phyloP scores from a whole-genome alignment of 2,113 vertebrate species.

The Callaeas wilsoni region DNA sequence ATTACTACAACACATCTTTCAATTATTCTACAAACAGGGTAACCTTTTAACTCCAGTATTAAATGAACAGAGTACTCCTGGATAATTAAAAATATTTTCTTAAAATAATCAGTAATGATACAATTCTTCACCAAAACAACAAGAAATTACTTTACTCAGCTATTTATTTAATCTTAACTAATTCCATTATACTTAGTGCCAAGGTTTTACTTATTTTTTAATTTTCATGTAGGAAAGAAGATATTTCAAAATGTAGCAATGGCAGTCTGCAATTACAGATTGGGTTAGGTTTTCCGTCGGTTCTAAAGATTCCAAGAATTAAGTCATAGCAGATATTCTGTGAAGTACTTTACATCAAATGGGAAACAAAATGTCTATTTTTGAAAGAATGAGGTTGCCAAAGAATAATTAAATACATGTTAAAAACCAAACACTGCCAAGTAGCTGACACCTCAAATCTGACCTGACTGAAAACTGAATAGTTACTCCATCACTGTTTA shows the following conservation, averaged over 20 bases:
- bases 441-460: conserved; percentile 43
- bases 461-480: conserved; percentile 7
- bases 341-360: conserved; percentile 54
- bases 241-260: conserved; percentile 31
- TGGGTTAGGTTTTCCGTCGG: conserved; percentile 17
- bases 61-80: neutral
- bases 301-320: conserved; percentile 57
- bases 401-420: conserved; percentile 55
- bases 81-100: neutral
- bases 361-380: conserved; percentile 56
- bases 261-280: conserved; percentile 22
- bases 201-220: conserved; percentile 21
- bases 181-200: neutral
- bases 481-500: neutral
- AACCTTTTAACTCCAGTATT: neutral
- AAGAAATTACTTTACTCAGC: neutral
- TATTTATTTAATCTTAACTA: neutral
- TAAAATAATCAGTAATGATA: neutral
- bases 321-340: conserved; percentile 44
- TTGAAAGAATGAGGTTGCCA: conserved; percentile 2
- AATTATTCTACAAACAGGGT: neutral
- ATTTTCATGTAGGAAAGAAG: conserved; percentile 37
- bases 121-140: neutral
- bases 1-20: neutral
- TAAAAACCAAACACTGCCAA: conserved; percentile 48